A percentile compares a stretch with the other conserved stretches of the same genome.
phyloP scores from a whole-genome alignment of 2,888 invertebrate genomes.

The Tetragnatha montana region DNA sequence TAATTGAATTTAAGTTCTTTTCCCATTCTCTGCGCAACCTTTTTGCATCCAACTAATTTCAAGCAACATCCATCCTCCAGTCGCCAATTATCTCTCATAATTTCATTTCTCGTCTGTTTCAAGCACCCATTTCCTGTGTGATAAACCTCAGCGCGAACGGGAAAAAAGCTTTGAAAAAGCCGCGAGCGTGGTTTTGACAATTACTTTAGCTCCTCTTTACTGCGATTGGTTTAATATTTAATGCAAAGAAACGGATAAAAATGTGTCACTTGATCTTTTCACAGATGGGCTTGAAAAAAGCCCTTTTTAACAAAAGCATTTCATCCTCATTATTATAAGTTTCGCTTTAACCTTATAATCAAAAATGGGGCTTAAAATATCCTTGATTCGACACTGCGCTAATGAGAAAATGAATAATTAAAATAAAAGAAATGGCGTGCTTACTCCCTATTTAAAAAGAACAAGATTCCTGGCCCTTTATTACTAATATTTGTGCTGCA shows the following conservation, averaged over 20 bases:
- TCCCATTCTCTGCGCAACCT: not conserved
- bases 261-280: conserved; percentile 11
- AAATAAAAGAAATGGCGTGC: conserved; percentile 38
- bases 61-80: not conserved
- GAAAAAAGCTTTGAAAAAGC: not conserved
- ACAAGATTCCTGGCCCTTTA: conserved; percentile 32
- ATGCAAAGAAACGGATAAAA: conserved; percentile 5
- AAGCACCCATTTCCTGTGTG: not conserved
- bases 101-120: not conserved
- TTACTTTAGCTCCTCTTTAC: conserved; percentile 4
- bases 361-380: conserved; percentile 43
- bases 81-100: not conserved
- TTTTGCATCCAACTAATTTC: not conserved
- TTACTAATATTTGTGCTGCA: conserved; percentile 38
- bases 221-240: conserved; percentile 12
- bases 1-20: not conserved
- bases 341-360: conserved; percentile 49
- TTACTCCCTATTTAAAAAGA: conserved; percentile 27
- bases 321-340: conserved; percentile 47
- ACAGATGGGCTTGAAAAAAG: not conserved
- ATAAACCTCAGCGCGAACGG: not conserved
- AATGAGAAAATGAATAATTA: conserved; percentile 68
- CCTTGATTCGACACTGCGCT: conserved; percentile 41
- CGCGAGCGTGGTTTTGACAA: conserved; percentile 15
- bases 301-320: conserved; percentile 34